phyloP scores from a whole-genome alignment of 2,113 vertebrate species.

The Sarotherodon lohbergeri region DNA sequence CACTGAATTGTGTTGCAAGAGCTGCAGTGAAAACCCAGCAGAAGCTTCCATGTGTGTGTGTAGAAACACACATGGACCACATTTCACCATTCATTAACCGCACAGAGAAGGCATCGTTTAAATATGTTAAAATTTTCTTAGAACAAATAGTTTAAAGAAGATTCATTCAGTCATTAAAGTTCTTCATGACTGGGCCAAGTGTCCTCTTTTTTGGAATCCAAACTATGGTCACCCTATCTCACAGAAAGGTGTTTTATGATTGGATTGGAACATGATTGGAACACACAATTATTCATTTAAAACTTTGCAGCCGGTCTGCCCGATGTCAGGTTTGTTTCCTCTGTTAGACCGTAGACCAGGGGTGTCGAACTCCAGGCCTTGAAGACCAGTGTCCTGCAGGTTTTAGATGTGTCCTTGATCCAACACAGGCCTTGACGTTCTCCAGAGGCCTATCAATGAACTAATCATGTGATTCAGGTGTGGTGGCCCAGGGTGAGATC shows the following conservation, averaged over 20 bases:
- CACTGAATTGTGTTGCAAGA: not conserved
- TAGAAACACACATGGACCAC: not conserved
- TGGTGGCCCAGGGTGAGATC: rapidly evolving
- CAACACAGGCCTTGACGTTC: rapidly evolving
- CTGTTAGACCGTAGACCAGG: not conserved
- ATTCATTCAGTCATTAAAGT: not conserved
- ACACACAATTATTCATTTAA: not conserved
- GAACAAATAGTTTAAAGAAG: not conserved
- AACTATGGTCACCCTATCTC: not conserved
- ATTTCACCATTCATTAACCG: rapidly evolving
- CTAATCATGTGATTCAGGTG: not conserved
- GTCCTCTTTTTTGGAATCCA: not conserved
- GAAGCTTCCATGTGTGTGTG: not conserved
- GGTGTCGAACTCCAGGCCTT: rapidly evolving
- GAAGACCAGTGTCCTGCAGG: not conserved
- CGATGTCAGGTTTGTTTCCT: rapidly evolving
- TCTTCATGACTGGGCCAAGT: not conserved
- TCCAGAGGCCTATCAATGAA: not conserved
- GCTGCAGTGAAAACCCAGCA: not conserved
- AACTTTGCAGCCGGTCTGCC: rapidly evolving
- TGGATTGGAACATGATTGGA: not conserved
- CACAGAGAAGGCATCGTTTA: not conserved
- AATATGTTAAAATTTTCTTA: not conserved
- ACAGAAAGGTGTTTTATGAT: not conserved
- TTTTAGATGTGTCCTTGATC: not conserved